These are phyloP conservation scores for Lasioglossum vierecki DNA, from an alignment of 2,888 invertebrate species.

Conservation along the genomic window DNA sequence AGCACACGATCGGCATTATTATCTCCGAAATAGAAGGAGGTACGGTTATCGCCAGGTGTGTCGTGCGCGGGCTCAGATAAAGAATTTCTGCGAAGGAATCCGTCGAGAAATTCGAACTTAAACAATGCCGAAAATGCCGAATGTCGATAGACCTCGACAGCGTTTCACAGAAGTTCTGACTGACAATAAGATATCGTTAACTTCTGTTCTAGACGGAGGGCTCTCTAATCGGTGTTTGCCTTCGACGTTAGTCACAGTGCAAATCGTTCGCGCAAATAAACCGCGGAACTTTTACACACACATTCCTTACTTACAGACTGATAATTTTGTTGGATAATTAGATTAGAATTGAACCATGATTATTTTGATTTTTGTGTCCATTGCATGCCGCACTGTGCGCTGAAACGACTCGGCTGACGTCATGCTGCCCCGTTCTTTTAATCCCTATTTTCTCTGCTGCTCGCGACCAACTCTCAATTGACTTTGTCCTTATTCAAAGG, in stretches of 20 bases:
- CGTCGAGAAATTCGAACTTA: background rate
- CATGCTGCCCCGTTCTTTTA: conserved; percentile 33
- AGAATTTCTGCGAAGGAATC: conserved; percentile 14
- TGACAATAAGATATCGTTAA: background rate
- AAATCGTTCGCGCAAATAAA: conserved; percentile 54
- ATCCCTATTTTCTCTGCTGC: conserved; percentile 32
- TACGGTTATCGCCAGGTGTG: conserved; percentile 68
- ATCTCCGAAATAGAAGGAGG: conserved; percentile 58
- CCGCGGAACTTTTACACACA: background rate
- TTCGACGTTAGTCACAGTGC: conserved; percentile 25
- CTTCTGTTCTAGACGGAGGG: background rate
- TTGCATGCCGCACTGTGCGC: background rate
- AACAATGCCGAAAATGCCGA: background rate
- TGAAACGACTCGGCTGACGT: conserved; percentile 37
- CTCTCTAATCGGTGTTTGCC: conserved; percentile 9
- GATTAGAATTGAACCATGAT: too few relatives aligned
- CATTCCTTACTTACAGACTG: too few relatives aligned
- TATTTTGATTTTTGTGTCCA: too few relatives aligned
- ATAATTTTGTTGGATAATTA: too few relatives aligned
- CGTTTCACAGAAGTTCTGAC: background rate
- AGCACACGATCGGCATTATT: conserved; percentile 45
- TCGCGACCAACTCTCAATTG: conserved; percentile 57
- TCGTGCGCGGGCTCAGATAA: conserved; percentile 14
- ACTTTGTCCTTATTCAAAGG: conserved; percentile 58
- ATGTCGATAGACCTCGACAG: background rate